These are phyloP conservation scores for Thunnus maccoyii DNA, from an alignment of 2,113 vertebrate species.

Conservation along the genomic window DNA sequence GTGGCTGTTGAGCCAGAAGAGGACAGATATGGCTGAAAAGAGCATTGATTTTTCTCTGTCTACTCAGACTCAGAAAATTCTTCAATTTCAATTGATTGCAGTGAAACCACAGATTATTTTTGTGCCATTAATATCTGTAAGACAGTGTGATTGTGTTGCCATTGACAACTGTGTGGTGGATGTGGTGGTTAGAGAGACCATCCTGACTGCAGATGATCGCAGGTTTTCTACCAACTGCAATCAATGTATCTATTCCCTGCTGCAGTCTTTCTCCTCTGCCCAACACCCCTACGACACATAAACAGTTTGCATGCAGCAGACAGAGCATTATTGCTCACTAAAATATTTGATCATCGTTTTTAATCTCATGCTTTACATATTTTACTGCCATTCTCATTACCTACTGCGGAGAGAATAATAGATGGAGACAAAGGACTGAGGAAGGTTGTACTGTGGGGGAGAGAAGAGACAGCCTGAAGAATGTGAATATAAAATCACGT, in stretches of 20 bases:
- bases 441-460: neutral
- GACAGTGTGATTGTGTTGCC: constrained; percentile 4
- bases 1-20: constrained; percentile 22
- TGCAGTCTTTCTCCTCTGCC: neutral
- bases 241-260: constrained; percentile 13
- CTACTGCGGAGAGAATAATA: constrained; percentile 27
- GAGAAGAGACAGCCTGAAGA: constrained; percentile 6
- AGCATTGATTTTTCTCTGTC: constrained; percentile 32
- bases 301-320: constrained; percentile 15
- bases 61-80: neutral
- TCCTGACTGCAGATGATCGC: constrained; percentile 22
- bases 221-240: constrained; percentile 17
- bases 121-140: constrained; percentile 38
- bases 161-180: constrained; percentile 26
- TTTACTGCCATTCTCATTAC: constrained; percentile 27
- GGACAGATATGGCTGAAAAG: constrained; percentile 8
- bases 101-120: constrained; percentile 8
- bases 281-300: neutral
- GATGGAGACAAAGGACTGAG: constrained; percentile 21
- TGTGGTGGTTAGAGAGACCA: neutral
- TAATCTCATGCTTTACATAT: constrained; percentile 41
- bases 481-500: constrained; percentile 13
- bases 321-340: neutral
- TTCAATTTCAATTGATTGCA: constrained; percentile 34
- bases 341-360: constrained; percentile 14